Evolutionary conservation across 2,113 vertebrate genomes (phyloP).

Genomic region (Pachypanchax playfairii): DNA sequence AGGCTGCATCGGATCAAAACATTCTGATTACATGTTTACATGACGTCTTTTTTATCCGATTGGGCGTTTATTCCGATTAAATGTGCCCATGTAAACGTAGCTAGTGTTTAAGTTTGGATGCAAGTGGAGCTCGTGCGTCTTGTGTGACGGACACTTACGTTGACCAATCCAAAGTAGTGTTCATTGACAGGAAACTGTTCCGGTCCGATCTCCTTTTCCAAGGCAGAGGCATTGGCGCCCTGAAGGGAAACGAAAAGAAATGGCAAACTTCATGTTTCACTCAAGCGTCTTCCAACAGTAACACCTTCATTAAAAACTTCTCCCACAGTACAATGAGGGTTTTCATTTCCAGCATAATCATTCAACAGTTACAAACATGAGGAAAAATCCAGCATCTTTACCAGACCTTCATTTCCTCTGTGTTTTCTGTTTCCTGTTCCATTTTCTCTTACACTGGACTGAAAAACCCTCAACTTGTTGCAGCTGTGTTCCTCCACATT

Average conservation of each 20-base stretch:
- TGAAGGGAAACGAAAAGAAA: conserved; percentile 38
- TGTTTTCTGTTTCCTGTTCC: conserved; percentile 20
- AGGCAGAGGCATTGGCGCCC: conserved; percentile 97
- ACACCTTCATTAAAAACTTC: no score
- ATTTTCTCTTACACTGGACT: conserved; percentile 10
- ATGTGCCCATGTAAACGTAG: no score
- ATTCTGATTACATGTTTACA: no score
- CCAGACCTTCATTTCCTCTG: conserved; percentile 17
- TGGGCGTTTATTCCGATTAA: no score
- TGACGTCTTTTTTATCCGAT: no score
- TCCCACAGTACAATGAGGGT: no score
- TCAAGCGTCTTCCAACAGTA: not conserved
- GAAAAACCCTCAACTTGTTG: conserved; percentile 13
- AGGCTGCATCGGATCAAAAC: no score
- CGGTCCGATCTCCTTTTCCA: conserved; percentile 98
- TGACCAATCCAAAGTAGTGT: conserved; percentile 94
- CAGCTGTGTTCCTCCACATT: conserved; percentile 10
- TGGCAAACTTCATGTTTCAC: not conserved
- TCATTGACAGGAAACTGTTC: conserved; percentile 95
- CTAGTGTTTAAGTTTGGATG: no score
- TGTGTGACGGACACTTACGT: conserved; percentile 80
- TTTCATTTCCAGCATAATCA: no score
- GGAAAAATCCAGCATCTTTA: not conserved
- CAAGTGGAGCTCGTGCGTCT: no score
- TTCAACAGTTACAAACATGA: not conserved